Base-by-base conservation (phyloP, 2,113 vertebrate genomes). In the Chamaea fasciata region DNA sequence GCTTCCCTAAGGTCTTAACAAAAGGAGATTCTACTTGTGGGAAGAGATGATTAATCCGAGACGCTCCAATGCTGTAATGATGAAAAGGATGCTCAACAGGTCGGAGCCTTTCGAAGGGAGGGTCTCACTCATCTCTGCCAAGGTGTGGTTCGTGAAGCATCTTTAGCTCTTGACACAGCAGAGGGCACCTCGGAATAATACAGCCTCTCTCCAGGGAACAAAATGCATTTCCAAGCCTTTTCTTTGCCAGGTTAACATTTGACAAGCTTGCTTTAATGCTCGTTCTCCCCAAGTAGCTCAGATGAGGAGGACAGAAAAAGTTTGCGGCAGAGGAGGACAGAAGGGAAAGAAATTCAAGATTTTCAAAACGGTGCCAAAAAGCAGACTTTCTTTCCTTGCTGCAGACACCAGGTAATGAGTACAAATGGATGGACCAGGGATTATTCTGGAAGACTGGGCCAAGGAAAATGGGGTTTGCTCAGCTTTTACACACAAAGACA, bases 151-250 rank as follows among this genome's bases (percentile, higher is more conserved):
- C 62, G 3, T 15, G 52, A 78, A 90, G 95, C 95, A 89, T 91
- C 96, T 96, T 97, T 96, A 95, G 95, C 92, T 95, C 90, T 95
- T 92, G 96, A 96, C 94, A 93, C 65, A 83, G 96, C 91, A 94
- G 84, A 96, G 95, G 95, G 96, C 95, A 96, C 70, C 91, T 94
- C 47, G 2, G 84, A 96, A 96, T 94, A 97, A 96, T 96, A 83
- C 89, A 94, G 91, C 82, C 63, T 92, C 91, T 96, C 96, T 96
- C 86, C 96, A 84, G 95, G 95, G 95, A 97, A 95, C 88, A 96
- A 92, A 95, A 96, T 95, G 92, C 83, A 95, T 96, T 94, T 95
- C 81, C 89, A 91, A 94, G 94, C 50, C 91, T 96, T 96, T 96
- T 94, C 91, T 94, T 96, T 92, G 64, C 41, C 94, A 89, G 89